Conservation (phyloP, 2,113 vertebrate species). For the Megalops atlanticus region DNA sequence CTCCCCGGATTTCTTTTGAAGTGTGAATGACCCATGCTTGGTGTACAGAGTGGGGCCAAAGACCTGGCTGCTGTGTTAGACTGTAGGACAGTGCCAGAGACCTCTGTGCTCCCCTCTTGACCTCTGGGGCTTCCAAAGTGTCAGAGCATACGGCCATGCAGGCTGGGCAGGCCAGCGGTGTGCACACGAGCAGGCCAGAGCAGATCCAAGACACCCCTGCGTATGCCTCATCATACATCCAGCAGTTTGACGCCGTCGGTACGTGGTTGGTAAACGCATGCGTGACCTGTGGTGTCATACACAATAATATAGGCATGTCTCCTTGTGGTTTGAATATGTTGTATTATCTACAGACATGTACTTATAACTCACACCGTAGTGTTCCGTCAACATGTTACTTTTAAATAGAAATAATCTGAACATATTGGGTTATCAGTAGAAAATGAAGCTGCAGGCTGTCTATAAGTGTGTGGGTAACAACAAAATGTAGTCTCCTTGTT, state of each 20-base stretch:
- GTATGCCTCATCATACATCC: constrained; percentile 26
- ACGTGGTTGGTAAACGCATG: background rate
- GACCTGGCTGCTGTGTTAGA: background rate
- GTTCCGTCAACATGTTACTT: too few relatives aligned
- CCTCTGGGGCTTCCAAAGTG: background rate
- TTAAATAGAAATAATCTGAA: too few relatives aligned
- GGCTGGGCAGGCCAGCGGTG: constrained; percentile 18
- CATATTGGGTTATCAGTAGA: too few relatives aligned
- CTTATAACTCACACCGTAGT: too few relatives aligned
- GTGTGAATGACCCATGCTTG: background rate
- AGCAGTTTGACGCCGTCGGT: constrained; percentile 32
- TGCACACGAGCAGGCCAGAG: background rate
- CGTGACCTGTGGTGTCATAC: background rate
- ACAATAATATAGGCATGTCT: background rate
- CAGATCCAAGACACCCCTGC: constrained; percentile 19
- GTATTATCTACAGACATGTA: too few relatives aligned
- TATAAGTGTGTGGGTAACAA: too few relatives aligned
- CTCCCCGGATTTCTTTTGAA: background rate
- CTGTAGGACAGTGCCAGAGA: background rate
- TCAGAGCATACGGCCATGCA: constrained; percentile 11
- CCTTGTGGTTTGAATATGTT: background rate
- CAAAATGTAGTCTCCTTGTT: too few relatives aligned
- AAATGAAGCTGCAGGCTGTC: too few relatives aligned
- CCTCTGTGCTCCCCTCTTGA: background rate
- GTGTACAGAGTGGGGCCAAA: background rate